Conservation (phyloP, 2,797 vertebrate species). For the Crenichthys baileyi region DNA sequence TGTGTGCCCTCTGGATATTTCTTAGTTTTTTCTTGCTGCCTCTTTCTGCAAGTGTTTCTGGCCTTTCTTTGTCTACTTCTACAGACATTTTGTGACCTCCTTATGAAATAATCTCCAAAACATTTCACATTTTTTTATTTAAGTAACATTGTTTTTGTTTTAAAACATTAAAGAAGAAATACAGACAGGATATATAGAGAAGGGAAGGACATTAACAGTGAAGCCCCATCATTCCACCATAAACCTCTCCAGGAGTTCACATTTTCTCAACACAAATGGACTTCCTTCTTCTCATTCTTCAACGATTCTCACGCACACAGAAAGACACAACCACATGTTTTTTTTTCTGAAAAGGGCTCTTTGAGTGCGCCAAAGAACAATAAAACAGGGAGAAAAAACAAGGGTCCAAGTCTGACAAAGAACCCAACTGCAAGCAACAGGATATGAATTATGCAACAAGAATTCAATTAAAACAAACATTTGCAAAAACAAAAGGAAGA, state of each 20-base stretch:
- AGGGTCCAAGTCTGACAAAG: constrained; percentile 70
- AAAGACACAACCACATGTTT: constrained; percentile 23
- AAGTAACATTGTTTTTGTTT: constrained; percentile 5
- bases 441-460: constrained; percentile 85
- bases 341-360: constrained; percentile 64
- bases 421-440: constrained; percentile 80
- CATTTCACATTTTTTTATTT: background rate
- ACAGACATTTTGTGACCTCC: background rate
- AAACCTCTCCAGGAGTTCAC: constrained; percentile 66
- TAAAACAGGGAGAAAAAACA: constrained; percentile 77
- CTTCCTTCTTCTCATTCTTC: constrained; percentile 80
- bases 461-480: constrained; percentile 82
- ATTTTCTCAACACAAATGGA: constrained; percentile 77
- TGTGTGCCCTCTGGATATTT: constrained; percentile 73
- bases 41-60: constrained; percentile 15
- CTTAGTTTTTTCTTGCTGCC: constrained; percentile 30
- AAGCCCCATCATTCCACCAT: constrained; percentile 58
- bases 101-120: background rate
- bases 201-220: constrained; percentile 66
- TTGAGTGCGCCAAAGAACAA: constrained; percentile 81
- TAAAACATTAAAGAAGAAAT: constrained; percentile 54
- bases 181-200: constrained; percentile 65
- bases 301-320: constrained; percentile 60
- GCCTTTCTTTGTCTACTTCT: constrained; percentile 6
- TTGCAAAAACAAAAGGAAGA: constrained; percentile 78